Evolutionary conservation across 2,888 invertebrate genomes (phyloP), one percentile per base, ranked within the genome.

Genomic region (Spodoptera littoralis): DNA sequence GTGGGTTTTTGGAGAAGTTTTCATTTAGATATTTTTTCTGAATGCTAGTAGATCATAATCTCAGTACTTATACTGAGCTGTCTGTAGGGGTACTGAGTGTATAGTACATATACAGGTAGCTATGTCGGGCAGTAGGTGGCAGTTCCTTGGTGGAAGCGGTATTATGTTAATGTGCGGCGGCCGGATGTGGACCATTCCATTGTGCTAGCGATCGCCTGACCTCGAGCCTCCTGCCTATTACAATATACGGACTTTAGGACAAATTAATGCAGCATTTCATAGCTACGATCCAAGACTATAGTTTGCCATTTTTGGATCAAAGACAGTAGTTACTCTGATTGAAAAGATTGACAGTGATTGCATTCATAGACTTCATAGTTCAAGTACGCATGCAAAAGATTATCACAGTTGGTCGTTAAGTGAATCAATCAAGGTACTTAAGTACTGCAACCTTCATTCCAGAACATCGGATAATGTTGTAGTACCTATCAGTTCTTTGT

Each of bases 181-280:
- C 93, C 94, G 94, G 94, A 94, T 93, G 92, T 88, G 84, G 90
- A 89, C 92, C 89, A 94, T 94, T 94, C 93, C 91, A 94, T 94
- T 94, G 94, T 90, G 90, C 72, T 68, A 71, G 86, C 88, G 88
- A 90, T 88, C 85, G 87, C 82, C 73, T 92, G 94, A 92, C 94
- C 94, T 94, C 94, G 93, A 83, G 84, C 82, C 87, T 83, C 83
- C 82, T 76, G 83, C 81, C 84, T 84, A 84, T 65, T 75, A 73
- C 58, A 73, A 83, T 83, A 86, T 82, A 84, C 81, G 76, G 84
- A 81, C 85, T 85, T 82, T 79, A 79, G 79, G 84, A 84, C 86
- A 84, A 85, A 87, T 86, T 82, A 81, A 84, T 78, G 71, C 80
- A 76, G 76, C 69, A 69, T 70, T 70, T 69, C 66, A 75, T 65